Percentiles rank a stretch among this genome's conserved stretches.
These are phyloP conservation scores for Acanthoscelides obtectus DNA, from an alignment of 2,888 invertebrate species.

Conservation along the genomic window DNA sequence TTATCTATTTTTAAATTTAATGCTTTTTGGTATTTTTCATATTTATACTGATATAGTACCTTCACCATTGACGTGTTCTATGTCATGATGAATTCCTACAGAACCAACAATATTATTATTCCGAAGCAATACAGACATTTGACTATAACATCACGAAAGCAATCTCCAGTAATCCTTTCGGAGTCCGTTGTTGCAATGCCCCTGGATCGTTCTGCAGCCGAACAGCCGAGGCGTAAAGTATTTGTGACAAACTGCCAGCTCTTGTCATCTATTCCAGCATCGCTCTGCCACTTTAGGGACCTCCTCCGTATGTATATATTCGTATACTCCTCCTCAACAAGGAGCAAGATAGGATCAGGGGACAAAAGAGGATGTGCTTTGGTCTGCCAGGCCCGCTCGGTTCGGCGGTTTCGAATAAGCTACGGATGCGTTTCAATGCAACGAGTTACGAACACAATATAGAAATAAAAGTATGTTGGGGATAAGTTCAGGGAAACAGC, in stretches of 20 bases:
- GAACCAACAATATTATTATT: too few species aligned
- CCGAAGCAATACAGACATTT: too few species aligned
- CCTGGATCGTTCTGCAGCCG: background rate
- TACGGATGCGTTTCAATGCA: background rate
- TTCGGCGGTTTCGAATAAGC: background rate
- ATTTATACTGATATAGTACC: too few species aligned
- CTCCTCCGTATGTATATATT: background rate
- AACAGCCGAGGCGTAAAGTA: background rate
- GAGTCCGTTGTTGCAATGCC: background rate
- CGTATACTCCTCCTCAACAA: background rate
- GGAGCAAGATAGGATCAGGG: background rate
- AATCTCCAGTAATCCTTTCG: too few species aligned
- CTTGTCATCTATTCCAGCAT: background rate
- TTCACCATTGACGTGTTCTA: too few species aligned
- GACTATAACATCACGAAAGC: too few species aligned
- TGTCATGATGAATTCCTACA: too few species aligned
- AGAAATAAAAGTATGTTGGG: too few species aligned
- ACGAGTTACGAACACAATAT: too few species aligned
- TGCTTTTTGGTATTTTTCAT: too few species aligned
- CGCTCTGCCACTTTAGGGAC: background rate
- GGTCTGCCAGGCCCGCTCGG: background rate
- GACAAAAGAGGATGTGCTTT: background rate
- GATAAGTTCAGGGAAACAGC: too few species aligned
- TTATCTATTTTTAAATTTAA: too few species aligned
- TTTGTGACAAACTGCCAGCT: background rate